Evolutionary conservation across 1,140 invertebrate genomes (phyloP).

Genomic region (Scaptodrosophila lebanonensis): DNA sequence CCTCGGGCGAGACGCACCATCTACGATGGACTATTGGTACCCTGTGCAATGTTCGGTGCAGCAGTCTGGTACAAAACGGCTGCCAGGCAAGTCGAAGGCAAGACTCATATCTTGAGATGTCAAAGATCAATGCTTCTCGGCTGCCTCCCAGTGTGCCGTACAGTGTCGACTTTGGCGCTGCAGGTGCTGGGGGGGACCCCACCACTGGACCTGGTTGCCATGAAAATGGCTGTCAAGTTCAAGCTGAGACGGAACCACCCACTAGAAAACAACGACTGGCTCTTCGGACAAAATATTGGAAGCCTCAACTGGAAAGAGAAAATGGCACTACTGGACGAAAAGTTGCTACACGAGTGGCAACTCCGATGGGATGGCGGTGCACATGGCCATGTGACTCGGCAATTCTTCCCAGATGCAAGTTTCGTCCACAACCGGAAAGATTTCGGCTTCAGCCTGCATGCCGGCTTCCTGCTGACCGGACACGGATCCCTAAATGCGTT

Average conservation of each 20-base stretch:
- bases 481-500: slow-evolving; percentile 37
- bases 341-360: too few relatives aligned
- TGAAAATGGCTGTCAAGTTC: background rate
- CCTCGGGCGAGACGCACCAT: background rate
- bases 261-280: background rate
- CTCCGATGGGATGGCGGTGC: too few relatives aligned
- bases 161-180: slow-evolving; percentile 35
- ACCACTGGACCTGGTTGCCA: slow-evolving; percentile 34
- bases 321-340: too few relatives aligned
- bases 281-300: too few relatives aligned
- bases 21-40: background rate
- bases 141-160: slow-evolving; percentile 25
- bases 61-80: background rate
- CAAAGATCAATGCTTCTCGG: slow-evolving; percentile 37
- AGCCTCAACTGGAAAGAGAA: too few relatives aligned
- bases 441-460: slow-evolving; percentile 7
- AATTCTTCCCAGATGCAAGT: too few relatives aligned
- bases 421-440: background rate
- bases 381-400: background rate
- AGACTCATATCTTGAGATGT: slow-evolving; percentile 1
- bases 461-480: slow-evolving; percentile 20
- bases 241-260: slow-evolving; percentile 4
- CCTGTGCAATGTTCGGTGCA: background rate
- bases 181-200: slow-evolving; percentile 26
- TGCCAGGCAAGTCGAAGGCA: background rate